phyloP scores from a whole-genome alignment of 2,888 invertebrate genomes.

The Catocala nupta region DNA sequence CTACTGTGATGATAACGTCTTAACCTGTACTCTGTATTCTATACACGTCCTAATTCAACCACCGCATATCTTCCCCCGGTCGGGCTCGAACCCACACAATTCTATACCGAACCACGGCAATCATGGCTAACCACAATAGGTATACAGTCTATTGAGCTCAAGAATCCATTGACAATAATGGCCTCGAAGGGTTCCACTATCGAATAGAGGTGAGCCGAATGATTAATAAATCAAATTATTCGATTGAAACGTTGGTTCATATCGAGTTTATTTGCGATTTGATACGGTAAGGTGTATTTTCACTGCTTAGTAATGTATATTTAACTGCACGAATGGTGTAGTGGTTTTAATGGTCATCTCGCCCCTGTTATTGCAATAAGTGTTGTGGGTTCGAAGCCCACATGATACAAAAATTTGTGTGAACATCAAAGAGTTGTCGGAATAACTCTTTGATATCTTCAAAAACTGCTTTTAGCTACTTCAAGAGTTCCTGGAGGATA shows the following conservation, averaged over 20 bases:
- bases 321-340: too few species aligned
- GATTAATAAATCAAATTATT: slow-evolving; percentile 24
- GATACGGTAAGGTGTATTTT: neutral
- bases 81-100: neutral
- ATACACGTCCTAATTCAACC: neutral
- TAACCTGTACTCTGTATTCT: too few species aligned
- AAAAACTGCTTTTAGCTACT: too few species aligned
- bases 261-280: neutral
- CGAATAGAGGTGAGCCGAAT: slow-evolving; percentile 11
- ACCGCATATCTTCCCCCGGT: neutral
- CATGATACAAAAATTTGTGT: too few species aligned
- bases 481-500: too few species aligned
- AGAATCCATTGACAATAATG: slow-evolving; percentile 25
- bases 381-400: too few species aligned
- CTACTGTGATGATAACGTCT: too few species aligned
- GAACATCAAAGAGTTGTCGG: too few species aligned
- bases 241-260: slow-evolving; percentile 2
- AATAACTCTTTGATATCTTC: too few species aligned
- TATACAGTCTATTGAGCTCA: slow-evolving; percentile 14
- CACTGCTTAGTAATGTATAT: too few species aligned
- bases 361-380: too few species aligned
- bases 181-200: slow-evolving; percentile 27
- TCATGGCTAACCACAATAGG: slow-evolving; percentile 15
- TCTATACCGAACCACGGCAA: slow-evolving; percentile 13
- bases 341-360: too few species aligned